phyloP scores from a whole-genome alignment of 2,113 vertebrate genomes.

The Osmerus eperlanus region DNA sequence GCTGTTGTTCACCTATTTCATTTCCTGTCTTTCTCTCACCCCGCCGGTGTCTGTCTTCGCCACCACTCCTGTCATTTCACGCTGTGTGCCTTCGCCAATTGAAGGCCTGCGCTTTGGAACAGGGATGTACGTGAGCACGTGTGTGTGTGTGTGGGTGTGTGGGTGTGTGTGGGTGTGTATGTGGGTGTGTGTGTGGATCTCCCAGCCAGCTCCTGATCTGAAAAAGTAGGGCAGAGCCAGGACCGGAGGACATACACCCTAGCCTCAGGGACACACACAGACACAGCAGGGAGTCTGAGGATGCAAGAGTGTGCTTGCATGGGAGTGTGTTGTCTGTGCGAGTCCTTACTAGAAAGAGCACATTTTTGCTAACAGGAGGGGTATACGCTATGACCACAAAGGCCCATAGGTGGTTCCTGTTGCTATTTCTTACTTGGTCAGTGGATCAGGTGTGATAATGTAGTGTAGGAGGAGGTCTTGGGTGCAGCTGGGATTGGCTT shows the following conservation, averaged over 20 bases:
- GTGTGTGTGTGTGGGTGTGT: neutral
- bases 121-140: conserved; percentile 6
- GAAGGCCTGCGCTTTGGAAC: conserved; percentile 40
- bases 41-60: conserved; percentile 22
- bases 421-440: too few species aligned
- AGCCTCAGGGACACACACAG: conserved; percentile 32
- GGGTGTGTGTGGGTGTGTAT: neutral
- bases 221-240: conserved; percentile 56
- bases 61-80: conserved; percentile 55
- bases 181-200: neutral
- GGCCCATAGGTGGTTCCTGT: too few species aligned
- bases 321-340: conserved; percentile 12
- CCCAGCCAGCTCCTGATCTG: neutral
- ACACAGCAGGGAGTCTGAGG: conserved; percentile 26
- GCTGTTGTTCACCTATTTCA: conserved; percentile 15
- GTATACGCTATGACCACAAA: too few species aligned
- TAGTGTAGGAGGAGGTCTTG: too few species aligned
- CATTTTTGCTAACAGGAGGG: neutral
- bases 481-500: neutral
- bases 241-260: conserved; percentile 36
- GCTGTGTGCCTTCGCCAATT: conserved; percentile 60
- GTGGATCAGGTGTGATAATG: too few species aligned
- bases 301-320: conserved; percentile 7
- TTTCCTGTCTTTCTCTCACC: conserved; percentile 12
- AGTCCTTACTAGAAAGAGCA: neutral